Base-by-base conservation (phyloP, 1,140 invertebrate genomes). In the Pogonognathellus flavescens region DNA sequence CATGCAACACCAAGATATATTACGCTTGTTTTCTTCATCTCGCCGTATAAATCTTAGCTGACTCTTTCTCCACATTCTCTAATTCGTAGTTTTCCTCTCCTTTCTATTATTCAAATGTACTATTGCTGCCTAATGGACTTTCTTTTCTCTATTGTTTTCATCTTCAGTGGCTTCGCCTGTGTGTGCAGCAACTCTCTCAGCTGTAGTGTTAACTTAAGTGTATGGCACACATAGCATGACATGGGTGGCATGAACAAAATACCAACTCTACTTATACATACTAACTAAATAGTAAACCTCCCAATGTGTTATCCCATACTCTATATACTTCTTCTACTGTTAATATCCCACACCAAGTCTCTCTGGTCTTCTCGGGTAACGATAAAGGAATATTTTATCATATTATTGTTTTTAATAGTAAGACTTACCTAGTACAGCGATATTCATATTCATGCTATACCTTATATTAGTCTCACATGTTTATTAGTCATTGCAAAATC, bases 51-150 rank as follows among this genome's bases (percentile, higher is more conserved):
- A 76, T 76, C 70, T 76, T 76, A 76, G 70, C 49, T 76, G 70
- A 76, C 70, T 76, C 70, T 76, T 76, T 76, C 70, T 76, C 70
- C 70, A 76, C 70, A 76, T 76, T 76, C 70, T 76, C 70, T 76
- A 76, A 76, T 76, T 76, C 70, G 70, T 16, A 76, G 70, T 76
- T 76, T 76, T 76, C 70, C 70, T 76, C 70, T 76, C 70, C 70
- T 76, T 76, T 76, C 70, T 76, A 76, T 76, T 76, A 76, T 76
- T 76, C 70, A 76, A 76, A 76, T 76, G 70, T 76, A 76, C 70
- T 76, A 76, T 76, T 76, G 70, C 70, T 76, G 70, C 70, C 70
- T 76, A 76, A 76, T 76, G 70, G 70, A 76, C 70, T 76, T 76
- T 76, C 70, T 76, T 76, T 76, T 76, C 70, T 76, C 70, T 76